Evolutionary conservation across 2,797 vertebrate genomes (phyloP).

Genomic region (Cynopterus sphinx): DNA sequence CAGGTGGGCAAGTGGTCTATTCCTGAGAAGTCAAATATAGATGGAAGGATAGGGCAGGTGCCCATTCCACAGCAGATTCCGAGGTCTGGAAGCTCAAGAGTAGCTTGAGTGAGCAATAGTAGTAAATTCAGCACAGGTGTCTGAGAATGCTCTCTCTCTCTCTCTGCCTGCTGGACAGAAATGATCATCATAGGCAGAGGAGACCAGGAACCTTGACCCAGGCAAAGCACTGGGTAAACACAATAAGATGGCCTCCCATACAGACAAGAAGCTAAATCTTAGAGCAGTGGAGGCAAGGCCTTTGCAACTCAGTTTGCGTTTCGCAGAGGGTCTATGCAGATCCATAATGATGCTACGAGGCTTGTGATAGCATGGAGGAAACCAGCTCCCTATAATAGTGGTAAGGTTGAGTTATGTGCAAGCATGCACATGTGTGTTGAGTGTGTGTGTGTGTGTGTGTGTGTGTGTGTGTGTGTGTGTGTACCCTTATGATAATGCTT

Average conservation of each 20-base stretch:
- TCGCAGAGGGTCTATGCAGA: background rate
- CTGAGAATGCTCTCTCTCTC: background rate
- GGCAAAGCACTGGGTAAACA: background rate
- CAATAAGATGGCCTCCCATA: background rate
- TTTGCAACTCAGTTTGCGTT: background rate
- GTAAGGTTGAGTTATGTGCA: background rate
- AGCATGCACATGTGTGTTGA: fast-evolving
- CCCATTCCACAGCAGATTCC: background rate
- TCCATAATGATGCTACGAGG: background rate
- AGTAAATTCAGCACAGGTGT: background rate
- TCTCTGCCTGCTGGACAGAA: background rate
- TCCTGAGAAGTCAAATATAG: background rate
- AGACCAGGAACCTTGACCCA: background rate
- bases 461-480: background rate
- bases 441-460: no score
- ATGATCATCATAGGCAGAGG: background rate
- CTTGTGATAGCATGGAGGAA: background rate
- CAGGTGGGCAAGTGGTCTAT: background rate
- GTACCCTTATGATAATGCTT: background rate
- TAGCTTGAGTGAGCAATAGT: background rate
- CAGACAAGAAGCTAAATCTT: background rate
- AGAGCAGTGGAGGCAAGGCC: background rate
- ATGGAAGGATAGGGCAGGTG: background rate
- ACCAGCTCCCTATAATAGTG: background rate
- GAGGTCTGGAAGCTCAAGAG: background rate